Conservation (phyloP, 1,140 invertebrate genomes). For the Homalodisca vitripennis region DNA sequence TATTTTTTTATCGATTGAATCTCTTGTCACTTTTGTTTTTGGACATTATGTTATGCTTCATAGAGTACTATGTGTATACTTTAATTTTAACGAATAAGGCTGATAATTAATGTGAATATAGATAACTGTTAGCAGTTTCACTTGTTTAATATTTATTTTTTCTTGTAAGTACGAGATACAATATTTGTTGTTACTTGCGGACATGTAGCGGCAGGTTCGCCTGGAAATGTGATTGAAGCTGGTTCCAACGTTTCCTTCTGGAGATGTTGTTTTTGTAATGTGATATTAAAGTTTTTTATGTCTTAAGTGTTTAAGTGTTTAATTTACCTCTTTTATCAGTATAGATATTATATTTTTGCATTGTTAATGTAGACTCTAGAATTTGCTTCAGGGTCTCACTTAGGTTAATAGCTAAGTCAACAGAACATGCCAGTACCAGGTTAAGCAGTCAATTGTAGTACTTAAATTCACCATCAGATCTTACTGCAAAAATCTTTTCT, state of each 20-base stretch:
- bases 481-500: too few species aligned
- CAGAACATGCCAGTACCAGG: too few species aligned
- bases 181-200: not conserved
- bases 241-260: constrained; percentile 7
- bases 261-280: constrained; percentile 27
- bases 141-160: constrained; percentile 28
- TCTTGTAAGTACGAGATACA: constrained; percentile 13
- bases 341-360: not conserved
- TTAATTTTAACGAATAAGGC: constrained; percentile 26
- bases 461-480: too few species aligned
- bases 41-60: constrained; percentile 25
- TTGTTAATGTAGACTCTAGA: too few species aligned
- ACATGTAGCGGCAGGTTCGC: not conserved
- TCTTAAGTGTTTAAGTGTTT: not conserved
- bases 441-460: too few species aligned
- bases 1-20: constrained; percentile 27
- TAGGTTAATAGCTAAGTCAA: too few species aligned
- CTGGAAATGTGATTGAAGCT: constrained; percentile 20
- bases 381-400: too few species aligned
- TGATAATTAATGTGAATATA: constrained; percentile 28
- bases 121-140: constrained; percentile 19
- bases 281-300: constrained; percentile 28
- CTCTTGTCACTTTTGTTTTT: constrained; percentile 4
- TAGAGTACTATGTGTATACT: constrained; percentile 16
- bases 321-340: not conserved